Base-by-base conservation (phyloP, 2,888 invertebrate genomes). In the Micoletzkya japonica region DNA sequence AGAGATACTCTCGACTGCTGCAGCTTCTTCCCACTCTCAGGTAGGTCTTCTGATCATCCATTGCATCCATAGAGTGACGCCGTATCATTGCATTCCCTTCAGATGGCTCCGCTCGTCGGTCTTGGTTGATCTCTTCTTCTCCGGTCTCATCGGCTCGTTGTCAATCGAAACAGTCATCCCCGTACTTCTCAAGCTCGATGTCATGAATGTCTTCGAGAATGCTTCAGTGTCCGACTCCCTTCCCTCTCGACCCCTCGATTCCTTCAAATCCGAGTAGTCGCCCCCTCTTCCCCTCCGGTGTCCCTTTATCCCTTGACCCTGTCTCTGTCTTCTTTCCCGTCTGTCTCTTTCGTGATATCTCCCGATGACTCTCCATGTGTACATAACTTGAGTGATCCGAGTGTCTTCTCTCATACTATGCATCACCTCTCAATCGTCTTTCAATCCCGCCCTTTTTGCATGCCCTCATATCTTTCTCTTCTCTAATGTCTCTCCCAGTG, bases 91-190 rank as follows among this genome's bases (percentile, higher is more conserved):
- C 28, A n/a, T 6, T 49, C 14, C 32, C 17, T 50, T 44, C 49
- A 63, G 63, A 63, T 77, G 90, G 92, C 78, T 88, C 85, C 90
- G 91, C 70, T 91, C 92, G 1, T 74, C 75, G 14, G 81, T 86
- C 26, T 89, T 95, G 68, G 95, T 95, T 87, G 94, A 95, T 85
- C 89, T 95, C 69, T 95, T 95, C 89, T 95, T 95, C 86, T 91
- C 93, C 3, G 93, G 92, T 64, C 90, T 95, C 74, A 91, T 94
- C 60, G 95, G 94, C 4, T 92, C 92, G 86, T 92, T 96, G 81
- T 93, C 94, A 88, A 94, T 97, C 73, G 94, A 96, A 85, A 93
- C 92, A 85, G 92, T 96, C 79, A 92, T 97, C 87, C 95, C 95
- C 36, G 94, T 89, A 82, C 91, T 97, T 85, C 89, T 97, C 78